Base-by-base conservation (phyloP, 2,888 invertebrate genomes). In the Quadroppia sp. region DNA sequence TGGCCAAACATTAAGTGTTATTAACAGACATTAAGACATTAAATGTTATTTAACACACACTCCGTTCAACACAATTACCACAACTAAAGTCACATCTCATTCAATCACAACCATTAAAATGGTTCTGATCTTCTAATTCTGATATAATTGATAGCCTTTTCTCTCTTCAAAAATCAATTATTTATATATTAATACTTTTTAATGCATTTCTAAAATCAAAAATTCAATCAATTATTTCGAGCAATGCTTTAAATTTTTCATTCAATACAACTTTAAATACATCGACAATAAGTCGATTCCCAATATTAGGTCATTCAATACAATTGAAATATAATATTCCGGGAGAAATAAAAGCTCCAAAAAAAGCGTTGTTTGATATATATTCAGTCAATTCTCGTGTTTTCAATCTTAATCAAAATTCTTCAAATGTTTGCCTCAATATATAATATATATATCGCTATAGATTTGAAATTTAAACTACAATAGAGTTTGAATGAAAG, bases 1-100 rank as follows among this genome's bases (percentile, higher is more conserved):
- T n/a, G 40, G 50, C 23, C 50, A 7, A 4, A 53, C 53, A 53
- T 53, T 20, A 56, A 56, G 56, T 56, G 56, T 56, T 56, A 56
- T 56, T 56, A 56, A 56, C 56, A 36, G 36, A 56, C 56, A 56
- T 56, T 56, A 56, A 56, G 28, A 56, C 56, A 56, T 56, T 56
- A 56, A 56, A 56, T 56, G 56, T 56, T 56, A 56, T 56, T 56
- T 56, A 56, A 56, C 56, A 56, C 28, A 56, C 56, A 28, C 28
- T 56, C 56, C 28, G 28, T 28, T 56, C 28, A 20, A 45, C 20
- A 20, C 36, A 36, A 36, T 36, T 36, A 36, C 36, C 36, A 36
- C 36, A 36, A 36, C 36, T 36, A 36, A 7, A 36, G 36, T 36
- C 36, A 36, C 36, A 36, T 36, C 36, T 9, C 6, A 36, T 4